These are phyloP conservation scores for Furnarius figulus DNA, from an alignment of 2,113 vertebrate genomes.

Conservation along the genomic window DNA sequence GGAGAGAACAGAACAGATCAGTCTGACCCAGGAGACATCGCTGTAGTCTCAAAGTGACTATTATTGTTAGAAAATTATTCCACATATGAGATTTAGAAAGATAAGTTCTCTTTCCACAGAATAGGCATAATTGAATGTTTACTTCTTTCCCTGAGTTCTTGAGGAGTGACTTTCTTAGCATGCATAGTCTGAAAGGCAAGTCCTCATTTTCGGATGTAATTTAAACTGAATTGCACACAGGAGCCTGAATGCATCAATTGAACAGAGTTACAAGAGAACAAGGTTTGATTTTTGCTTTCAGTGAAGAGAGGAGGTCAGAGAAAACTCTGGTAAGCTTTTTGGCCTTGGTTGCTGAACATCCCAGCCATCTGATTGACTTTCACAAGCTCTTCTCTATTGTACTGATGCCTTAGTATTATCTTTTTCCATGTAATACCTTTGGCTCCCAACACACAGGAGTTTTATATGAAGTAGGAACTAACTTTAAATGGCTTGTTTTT, in stretches of 20 bases:
- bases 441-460: background rate
- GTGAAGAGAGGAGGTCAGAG: background rate
- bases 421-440: background rate
- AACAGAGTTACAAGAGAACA: background rate
- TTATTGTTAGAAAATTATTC: constrained; percentile 28
- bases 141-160: constrained; percentile 9
- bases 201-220: constrained; percentile 24
- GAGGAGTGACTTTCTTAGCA: constrained; percentile 2
- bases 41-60: constrained; percentile 12
- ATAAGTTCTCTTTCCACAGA: background rate
- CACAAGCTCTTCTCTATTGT: background rate
- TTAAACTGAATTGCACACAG: constrained; percentile 11
- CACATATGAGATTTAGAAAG: background rate
- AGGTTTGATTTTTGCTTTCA: background rate
- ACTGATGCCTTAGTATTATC: background rate
- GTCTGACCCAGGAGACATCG: constrained; percentile 20
- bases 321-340: background rate
- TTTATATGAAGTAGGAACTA: background rate
- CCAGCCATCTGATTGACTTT: background rate
- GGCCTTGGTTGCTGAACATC: background rate
- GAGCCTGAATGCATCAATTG: background rate
- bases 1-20: constrained; percentile 15
- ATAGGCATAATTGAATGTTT: constrained; percentile 14
- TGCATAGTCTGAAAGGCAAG: constrained; percentile 3
- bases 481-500: background rate